phyloP scores from a whole-genome alignment of 2,797 vertebrate species.

The Brachyrhaphis roseni region DNA sequence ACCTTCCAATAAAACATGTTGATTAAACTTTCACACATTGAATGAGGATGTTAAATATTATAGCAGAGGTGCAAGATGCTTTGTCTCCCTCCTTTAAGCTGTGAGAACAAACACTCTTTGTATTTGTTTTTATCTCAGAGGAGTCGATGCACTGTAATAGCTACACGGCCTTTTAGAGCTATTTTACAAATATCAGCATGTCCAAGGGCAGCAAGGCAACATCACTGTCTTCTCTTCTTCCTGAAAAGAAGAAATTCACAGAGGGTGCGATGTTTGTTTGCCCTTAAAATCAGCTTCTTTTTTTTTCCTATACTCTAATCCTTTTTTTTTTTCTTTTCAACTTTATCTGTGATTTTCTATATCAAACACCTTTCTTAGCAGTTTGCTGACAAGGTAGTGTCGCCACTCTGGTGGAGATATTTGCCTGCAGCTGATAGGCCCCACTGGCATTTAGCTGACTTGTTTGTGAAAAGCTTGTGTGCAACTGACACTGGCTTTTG shows the following conservation, averaged over 20 bases:
- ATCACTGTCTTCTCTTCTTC: background rate
- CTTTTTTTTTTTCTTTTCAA: background rate
- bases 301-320: background rate
- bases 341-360: background rate
- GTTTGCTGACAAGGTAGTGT: background rate
- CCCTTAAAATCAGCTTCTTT: background rate
- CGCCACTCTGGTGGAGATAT: background rate
- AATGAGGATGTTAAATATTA: background rate
- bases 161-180: background rate
- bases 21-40: background rate
- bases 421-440: background rate
- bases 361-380: conserved; percentile 2
- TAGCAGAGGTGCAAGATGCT: background rate
- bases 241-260: background rate
- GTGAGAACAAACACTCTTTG: background rate
- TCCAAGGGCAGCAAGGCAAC: conserved; percentile 1
- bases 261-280: background rate
- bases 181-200: background rate
- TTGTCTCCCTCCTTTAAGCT: background rate
- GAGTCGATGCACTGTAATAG: background rate
- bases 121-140: background rate
- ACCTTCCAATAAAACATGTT: background rate
- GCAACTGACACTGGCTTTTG: background rate
- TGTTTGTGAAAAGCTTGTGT: background rate
- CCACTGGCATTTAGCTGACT: background rate